Base-by-base conservation (phyloP, 2,888 invertebrate species). In the Ditylenchus weischeri region DNA sequence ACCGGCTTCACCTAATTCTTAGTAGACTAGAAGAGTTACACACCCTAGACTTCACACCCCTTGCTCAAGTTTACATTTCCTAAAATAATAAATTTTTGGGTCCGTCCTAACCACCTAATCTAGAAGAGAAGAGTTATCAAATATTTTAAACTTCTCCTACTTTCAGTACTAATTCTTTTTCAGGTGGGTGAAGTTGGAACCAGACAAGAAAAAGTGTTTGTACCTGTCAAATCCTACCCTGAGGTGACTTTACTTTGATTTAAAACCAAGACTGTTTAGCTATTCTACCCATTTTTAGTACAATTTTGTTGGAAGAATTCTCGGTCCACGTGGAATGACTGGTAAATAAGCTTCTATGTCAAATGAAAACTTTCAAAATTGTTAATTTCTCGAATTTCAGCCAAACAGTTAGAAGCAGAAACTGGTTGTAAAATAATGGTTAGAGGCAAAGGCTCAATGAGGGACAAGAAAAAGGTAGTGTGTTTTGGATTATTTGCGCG, bases 341-440 rank as follows among this genome's bases (percentile, higher is more conserved):
- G 54, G 54, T 54, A 43, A 43, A 43, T 13, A 43, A 43, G 15
- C 15, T 54, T 54, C 8, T 54, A 54, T 54, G 21, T 54, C 23
- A 5, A 29, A 23, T 2, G n/a, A 54, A 54, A 54, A 54, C 5
- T 54, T 54, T 29, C 29, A 29, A 29, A 29, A 29, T 29, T 29
- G 5, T 29, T 29, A 29, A 29, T 29, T 43, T 43, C 43, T 43
- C 15, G 8, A 54, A 4, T 29, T 54, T 54, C 29, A 54, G 98
- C 98, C 65, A 99, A 99, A 87, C 96, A 98, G 88, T 87, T 99
- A 85, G 98, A 99, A 87, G 93, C 95, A 87, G 96, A 96, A 88
- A 98, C 98, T 81, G 96, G 96, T 80, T 99, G 98, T 88, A 99
- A 98, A 89, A 96, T 99, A 84, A 99, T 99, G 98, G 96, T 99